Evolutionary conservation across 2,113 vertebrate species (phyloP).

Genomic region (Varanus salvator): DNA sequence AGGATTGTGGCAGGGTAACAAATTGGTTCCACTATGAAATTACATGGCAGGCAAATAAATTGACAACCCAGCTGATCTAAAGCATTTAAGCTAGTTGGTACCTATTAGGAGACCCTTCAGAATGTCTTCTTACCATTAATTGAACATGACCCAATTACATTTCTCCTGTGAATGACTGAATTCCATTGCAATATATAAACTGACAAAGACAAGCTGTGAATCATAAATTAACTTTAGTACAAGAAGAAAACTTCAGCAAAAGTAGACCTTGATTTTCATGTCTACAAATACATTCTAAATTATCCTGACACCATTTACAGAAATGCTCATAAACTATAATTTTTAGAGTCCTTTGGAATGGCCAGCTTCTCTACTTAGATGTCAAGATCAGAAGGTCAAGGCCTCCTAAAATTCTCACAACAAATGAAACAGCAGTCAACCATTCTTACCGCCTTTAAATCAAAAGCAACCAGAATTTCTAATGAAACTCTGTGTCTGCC

Average conservation of each 20-base stretch:
- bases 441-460: conserved; percentile 25
- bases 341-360: conserved; percentile 44
- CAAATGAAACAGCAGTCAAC: conserved; percentile 45
- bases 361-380: conserved; percentile 35
- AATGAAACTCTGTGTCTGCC: conserved; percentile 23
- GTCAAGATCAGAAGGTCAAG: conserved; percentile 35
- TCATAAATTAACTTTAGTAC: conserved; percentile 53
- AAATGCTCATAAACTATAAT: conserved; percentile 24
- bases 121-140: conserved; percentile 42
- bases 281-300: conserved; percentile 40
- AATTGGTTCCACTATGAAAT: neutral
- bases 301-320: conserved; percentile 18
- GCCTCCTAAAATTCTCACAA: conserved; percentile 44
- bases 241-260: conserved; percentile 36
- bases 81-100: neutral
- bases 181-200: conserved; percentile 32
- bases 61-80: neutral
- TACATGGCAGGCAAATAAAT: neutral
- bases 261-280: conserved; percentile 16
- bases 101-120: conserved; percentile 22
- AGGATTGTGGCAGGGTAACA: neutral
- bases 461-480: conserved; percentile 43
- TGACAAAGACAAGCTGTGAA: conserved; percentile 14
- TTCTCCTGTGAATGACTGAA: conserved; percentile 49
- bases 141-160: conserved; percentile 24